A percentile compares a stretch with the other conserved stretches of the same genome.
These are phyloP conservation scores for Marcusenius ussheri DNA, from an alignment of 2,113 vertebrate genomes.

Conservation along the genomic window DNA sequence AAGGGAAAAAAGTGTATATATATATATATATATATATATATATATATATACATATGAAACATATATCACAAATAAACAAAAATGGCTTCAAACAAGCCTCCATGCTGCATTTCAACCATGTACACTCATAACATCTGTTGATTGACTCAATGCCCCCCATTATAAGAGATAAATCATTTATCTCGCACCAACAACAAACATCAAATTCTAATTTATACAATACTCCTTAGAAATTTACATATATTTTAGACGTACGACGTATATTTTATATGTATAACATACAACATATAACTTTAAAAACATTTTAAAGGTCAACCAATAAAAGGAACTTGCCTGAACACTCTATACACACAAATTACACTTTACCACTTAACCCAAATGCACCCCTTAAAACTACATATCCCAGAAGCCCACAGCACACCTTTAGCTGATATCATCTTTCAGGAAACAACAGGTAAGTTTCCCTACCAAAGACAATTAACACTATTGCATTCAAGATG, in stretches of 20 bases:
- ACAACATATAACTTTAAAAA: not conserved
- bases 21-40: too few species aligned
- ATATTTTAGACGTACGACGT: too few species aligned
- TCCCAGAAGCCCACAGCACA: not conserved
- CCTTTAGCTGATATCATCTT: not conserved
- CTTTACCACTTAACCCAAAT: not conserved
- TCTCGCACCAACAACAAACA: not conserved
- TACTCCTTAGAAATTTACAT: not conserved
- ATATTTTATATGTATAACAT: too few species aligned
- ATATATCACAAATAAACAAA: too few species aligned
- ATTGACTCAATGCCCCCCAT: too few species aligned
- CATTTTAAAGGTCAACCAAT: not conserved
- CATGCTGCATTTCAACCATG: too few species aligned
- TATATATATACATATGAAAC: too few species aligned
- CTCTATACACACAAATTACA: not conserved
- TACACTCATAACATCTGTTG: too few species aligned
- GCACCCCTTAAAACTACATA: not conserved
- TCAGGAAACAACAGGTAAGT: not conserved
- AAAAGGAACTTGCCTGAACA: not conserved
- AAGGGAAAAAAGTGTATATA: not conserved
- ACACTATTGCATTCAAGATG: not conserved
- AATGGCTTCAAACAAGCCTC: too few species aligned
- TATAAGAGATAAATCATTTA: not conserved
- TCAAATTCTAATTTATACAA: not conserved
- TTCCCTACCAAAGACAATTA: not conserved